A percentile compares a stretch with the other conserved stretches of the same genome.
phyloP scores from a whole-genome alignment of 2,888 invertebrate genomes.

The Tetranychus piercei region DNA sequence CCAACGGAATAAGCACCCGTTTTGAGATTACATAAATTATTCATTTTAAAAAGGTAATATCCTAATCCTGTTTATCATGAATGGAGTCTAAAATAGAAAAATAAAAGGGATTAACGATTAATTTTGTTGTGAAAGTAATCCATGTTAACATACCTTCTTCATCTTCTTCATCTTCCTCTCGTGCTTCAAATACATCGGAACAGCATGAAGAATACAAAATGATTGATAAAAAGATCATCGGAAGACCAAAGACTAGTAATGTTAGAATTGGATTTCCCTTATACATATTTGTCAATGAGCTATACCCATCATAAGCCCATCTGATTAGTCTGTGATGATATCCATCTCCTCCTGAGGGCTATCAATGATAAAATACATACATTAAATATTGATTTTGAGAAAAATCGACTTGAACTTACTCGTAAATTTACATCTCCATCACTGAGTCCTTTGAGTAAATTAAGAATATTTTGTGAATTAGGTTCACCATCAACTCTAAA shows the following conservation, averaged over 20 bases:
- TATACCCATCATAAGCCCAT: slow-evolving; percentile 28
- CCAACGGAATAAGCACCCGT: no score
- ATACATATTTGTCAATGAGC: slow-evolving; percentile 51
- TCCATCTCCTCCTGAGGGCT: slow-evolving; percentile 59
- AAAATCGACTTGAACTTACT: neutral
- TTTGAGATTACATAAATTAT: no score
- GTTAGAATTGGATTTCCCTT: slow-evolving; percentile 73
- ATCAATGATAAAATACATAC: slow-evolving; percentile 38
- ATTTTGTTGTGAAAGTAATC: neutral
- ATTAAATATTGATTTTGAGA: neutral
- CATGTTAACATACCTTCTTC: slow-evolving; percentile 4
- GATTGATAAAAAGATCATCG: slow-evolving; percentile 72
- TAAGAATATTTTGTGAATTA: slow-evolving; percentile 54
- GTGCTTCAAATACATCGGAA: slow-evolving; percentile 78
- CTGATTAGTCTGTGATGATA: slow-evolving; percentile 56
- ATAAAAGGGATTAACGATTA: neutral
- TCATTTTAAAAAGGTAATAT: no score
- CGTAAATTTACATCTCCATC: slow-evolving; percentile 32
- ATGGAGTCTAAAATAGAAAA: neutral
- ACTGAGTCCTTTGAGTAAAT: slow-evolving; percentile 45
- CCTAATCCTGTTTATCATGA: neutral
- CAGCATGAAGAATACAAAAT: slow-evolving; percentile 92
- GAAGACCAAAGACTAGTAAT: slow-evolving; percentile 76
- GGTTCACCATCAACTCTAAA: slow-evolving; percentile 56
- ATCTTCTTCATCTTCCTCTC: slow-evolving; percentile 57